These are phyloP conservation scores for Syngnathus typhle DNA, from an alignment of 2,113 vertebrate genomes.

Conservation along the genomic window DNA sequence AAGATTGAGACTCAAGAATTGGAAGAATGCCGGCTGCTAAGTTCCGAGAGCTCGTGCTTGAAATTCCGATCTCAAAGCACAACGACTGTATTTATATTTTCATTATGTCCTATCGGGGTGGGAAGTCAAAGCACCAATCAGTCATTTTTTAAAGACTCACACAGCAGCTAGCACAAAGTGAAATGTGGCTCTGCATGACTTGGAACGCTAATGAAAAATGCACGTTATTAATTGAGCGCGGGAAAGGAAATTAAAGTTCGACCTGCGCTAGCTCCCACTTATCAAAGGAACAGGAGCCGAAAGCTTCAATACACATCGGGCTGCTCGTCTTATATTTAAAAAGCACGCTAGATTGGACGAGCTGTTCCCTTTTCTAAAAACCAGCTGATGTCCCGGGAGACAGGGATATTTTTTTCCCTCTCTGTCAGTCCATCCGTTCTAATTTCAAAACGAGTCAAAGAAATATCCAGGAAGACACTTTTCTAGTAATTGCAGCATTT, in stretches of 20 bases:
- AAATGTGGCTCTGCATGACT: not conserved
- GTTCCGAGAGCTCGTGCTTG: not conserved
- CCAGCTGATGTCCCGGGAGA: constrained; percentile 41
- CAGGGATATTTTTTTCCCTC: constrained; percentile 39
- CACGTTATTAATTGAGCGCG: not conserved
- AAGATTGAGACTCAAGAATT: not conserved
- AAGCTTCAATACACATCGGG: constrained; percentile 16
- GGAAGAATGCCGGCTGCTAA: not conserved
- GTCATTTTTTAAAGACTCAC: not conserved
- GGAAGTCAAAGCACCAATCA: not conserved
- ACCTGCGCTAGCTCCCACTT: not conserved
- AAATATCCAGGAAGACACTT: not conserved
- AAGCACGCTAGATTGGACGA: constrained; percentile 48
- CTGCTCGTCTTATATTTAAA: not conserved
- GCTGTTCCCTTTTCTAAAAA: constrained; percentile 46
- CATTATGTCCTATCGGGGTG: not conserved
- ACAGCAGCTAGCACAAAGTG: not conserved
- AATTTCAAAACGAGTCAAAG: not conserved
- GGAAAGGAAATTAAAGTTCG: constrained; percentile 2
- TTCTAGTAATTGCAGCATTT: not conserved
- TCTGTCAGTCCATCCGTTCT: not conserved
- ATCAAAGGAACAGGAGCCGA: constrained; percentile 14
- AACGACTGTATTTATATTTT: not conserved
- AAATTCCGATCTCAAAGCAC: not conserved
- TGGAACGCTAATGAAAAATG: not conserved